Conservation (phyloP, 2,797 vertebrate species). For the Euthynnus affinis region DNA sequence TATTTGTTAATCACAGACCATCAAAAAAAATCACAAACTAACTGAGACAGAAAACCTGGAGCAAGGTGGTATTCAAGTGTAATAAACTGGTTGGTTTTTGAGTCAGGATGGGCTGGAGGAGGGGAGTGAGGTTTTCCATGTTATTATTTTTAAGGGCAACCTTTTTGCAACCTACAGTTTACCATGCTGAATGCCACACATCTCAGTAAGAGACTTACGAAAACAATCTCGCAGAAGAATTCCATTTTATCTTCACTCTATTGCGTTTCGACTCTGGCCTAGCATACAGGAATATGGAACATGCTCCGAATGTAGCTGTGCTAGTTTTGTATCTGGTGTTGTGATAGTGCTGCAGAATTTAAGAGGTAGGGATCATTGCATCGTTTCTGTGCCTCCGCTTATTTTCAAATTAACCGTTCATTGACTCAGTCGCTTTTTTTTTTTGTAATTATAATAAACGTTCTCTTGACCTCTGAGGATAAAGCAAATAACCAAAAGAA, state of each 20-base stretch:
- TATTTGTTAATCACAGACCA: not conserved
- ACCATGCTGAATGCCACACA: not conserved
- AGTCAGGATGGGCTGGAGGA: not conserved
- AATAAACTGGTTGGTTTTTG: not conserved
- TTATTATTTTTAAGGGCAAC: not conserved
- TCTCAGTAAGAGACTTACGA: not conserved
- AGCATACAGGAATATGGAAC: not conserved
- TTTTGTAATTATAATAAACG: not conserved
- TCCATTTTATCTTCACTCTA: not conserved
- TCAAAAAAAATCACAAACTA: not conserved
- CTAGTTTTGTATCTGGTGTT: slow-evolving; percentile 7
- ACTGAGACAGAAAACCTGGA: not conserved
- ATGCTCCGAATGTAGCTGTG: slow-evolving; percentile 17
- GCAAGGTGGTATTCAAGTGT: not conserved
- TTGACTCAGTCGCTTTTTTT: not conserved
- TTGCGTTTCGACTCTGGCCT: slow-evolving; percentile 3
- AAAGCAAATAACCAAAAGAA: not conserved
- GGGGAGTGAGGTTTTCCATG: not conserved
- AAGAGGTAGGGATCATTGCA: not conserved
- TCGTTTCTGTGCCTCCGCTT: not conserved
- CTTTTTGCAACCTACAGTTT: not conserved
- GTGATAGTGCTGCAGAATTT: slow-evolving; percentile 10
- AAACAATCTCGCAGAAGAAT: not conserved
- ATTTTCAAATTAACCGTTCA: not conserved
- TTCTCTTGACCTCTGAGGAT: slow-evolving; percentile 8